Evolutionary conservation across 2,113 vertebrate genomes (phyloP), one percentile per base, ranked within the genome.

Genomic region (Hiodon tergisus): DNA sequence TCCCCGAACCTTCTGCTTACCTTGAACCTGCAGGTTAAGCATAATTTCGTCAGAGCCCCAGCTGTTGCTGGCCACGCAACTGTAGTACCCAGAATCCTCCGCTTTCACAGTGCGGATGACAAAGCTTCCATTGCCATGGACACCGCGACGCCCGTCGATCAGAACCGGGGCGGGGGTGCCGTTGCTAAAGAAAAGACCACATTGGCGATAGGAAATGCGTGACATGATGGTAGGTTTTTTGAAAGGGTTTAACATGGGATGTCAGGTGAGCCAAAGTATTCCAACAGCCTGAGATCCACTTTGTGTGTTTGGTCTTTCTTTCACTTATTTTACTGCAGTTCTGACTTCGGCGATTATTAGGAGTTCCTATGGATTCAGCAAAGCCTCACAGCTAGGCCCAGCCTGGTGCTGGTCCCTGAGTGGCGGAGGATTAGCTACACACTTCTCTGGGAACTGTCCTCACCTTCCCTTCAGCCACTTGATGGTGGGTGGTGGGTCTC

Each of bases 381-480:
- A 62, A 2, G 14, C 0, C 17, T 62, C 1, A 16, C 6, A 62
- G n/a, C 13, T 62, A 2, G 8, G 8, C 4, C 8, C 5, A 61
- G 11, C 31, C 31, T 31, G 31, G 31, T 31, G 31, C 31, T 31
- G 31, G 31, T 31, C 31, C 31, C 31, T 31, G 31, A 31, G 31
- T 31, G 31, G 31, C 2, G 31, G 31, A 31, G 31, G 31, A 31
- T 31, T 31, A 31, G 31, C 31, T 1, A 31, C 31, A 31, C 31
- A 31, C 2, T 14, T 4, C 2, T 58, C 67, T 31, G 48, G 7
- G 6, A 11, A 8, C 4, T 8, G 31, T 4, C 81, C 85, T 93
- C 92, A 99, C 97, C 94, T 98, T 89, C 96, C 95, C 84, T 99
- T 99, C 86, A 97, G 95, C 97, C 97, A 99, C 80, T 98, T 98